phyloP scores from a whole-genome alignment of 2,888 invertebrate genomes.

The Willowsia nigromaculata region DNA sequence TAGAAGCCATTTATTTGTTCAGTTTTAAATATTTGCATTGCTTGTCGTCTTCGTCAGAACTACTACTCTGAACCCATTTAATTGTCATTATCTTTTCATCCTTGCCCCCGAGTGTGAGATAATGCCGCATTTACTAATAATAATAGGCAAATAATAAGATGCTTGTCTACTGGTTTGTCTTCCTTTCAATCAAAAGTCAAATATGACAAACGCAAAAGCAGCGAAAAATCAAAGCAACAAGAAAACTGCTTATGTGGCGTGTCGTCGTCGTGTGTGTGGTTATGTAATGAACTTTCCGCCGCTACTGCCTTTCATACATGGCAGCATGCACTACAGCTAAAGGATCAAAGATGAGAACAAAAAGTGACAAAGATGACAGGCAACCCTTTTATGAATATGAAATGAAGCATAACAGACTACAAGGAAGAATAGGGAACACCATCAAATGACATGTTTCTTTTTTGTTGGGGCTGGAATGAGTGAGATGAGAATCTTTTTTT shows the following conservation, averaged over 20 bases:
- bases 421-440: conserved; percentile 4
- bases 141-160: too few relatives aligned
- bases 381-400: conserved; percentile 49
- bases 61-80: too few relatives aligned
- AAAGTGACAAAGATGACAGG: not conserved
- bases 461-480: not conserved
- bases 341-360: not conserved
- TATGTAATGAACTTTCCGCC: conserved; percentile 24
- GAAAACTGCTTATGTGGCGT: not conserved
- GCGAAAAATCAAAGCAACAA: too few relatives aligned
- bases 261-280: conserved; percentile 16
- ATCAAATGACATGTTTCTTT: too few relatives aligned
- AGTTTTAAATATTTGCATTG: not conserved
- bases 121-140: too few relatives aligned
- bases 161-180: too few relatives aligned
- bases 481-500: too few relatives aligned
- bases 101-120: too few relatives aligned
- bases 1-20: not conserved
- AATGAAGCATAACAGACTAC: conserved; percentile 1
- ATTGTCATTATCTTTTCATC: too few relatives aligned
- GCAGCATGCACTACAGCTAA: too few relatives aligned
- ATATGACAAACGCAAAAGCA: not conserved
- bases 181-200: not conserved
- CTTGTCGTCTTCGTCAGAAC: too few relatives aligned
- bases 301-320: not conserved